phyloP scores from a whole-genome alignment of 2,797 vertebrate genomes.

The Eulemur albifrons region DNA sequence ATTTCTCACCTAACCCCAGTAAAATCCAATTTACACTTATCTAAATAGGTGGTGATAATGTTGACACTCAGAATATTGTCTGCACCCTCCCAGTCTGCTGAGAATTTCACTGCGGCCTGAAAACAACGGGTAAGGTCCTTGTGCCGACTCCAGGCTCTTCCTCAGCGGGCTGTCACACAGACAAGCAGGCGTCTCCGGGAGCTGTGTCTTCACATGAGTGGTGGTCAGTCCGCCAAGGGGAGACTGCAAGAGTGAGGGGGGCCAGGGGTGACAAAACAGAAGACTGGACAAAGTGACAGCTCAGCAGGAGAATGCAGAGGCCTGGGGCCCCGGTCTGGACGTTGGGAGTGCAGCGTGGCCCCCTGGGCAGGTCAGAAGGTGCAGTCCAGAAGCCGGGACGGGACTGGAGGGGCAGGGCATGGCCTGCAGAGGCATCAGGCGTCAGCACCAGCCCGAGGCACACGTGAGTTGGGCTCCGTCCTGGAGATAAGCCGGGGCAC shows the following conservation, averaged over 20 bases:
- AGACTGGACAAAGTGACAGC: background rate
- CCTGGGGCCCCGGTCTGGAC: background rate
- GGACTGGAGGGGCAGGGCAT: background rate
- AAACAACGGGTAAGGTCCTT: background rate
- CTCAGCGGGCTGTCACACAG: background rate
- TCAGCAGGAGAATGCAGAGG: background rate
- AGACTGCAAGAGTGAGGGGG: background rate
- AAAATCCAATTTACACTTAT: background rate
- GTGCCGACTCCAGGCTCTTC: background rate
- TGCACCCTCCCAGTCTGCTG: background rate
- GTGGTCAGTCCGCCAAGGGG: background rate
- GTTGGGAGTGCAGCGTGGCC: fast-evolving
- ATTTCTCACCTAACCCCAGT: background rate
- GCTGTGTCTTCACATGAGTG: background rate
- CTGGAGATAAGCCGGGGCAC: background rate
- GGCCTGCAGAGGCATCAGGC: background rate
- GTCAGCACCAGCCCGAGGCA: fast-evolving
- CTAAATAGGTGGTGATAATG: background rate
- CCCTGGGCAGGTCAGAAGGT: background rate
- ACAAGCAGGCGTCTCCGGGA: background rate
- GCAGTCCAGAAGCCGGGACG: background rate
- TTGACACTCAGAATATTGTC: background rate
- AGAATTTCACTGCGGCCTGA: background rate
- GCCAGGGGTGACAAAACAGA: background rate
- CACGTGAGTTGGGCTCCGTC: background rate